Percentiles rank a stretch among this genome's conserved stretches.
These are phyloP conservation scores for Philaethria dido DNA, from an alignment of 2,888 invertebrate genomes.

Conservation along the genomic window DNA sequence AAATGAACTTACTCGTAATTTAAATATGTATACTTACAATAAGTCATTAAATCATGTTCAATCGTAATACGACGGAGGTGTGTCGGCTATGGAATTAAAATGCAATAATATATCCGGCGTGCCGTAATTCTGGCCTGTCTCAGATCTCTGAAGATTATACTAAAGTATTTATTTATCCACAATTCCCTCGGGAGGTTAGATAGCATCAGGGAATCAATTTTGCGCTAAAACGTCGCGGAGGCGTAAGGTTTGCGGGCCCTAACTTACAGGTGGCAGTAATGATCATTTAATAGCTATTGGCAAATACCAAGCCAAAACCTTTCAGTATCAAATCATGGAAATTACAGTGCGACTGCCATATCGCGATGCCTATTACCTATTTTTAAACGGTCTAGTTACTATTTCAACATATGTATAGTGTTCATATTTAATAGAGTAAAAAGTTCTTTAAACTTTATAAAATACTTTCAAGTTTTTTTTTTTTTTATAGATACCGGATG, in stretches of 20 bases:
- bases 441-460: too few species aligned
- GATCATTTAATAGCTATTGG: constrained; percentile 57
- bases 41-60: constrained; percentile 74
- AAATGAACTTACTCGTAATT: background rate
- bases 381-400: too few species aligned
- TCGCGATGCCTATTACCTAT: too few species aligned
- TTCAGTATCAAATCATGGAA: constrained; percentile 1
- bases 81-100: constrained; percentile 77
- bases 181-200: constrained; percentile 77
- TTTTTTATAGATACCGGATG: too few species aligned
- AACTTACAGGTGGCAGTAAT: constrained; percentile 66
- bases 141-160: constrained; percentile 77
- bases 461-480: too few species aligned
- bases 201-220: constrained; percentile 82
- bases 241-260: constrained; percentile 71
- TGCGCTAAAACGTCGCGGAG: constrained; percentile 75
- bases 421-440: too few species aligned
- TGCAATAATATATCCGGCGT: constrained; percentile 77
- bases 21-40: constrained; percentile 60
- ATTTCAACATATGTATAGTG: too few species aligned
- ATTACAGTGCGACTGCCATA: background rate
- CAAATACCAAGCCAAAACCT: constrained; percentile 48
- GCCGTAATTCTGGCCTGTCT: constrained; percentile 78
- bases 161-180: constrained; percentile 82
- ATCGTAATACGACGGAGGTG: constrained; percentile 75